Evolutionary conservation across 2,113 vertebrate genomes (phyloP), one percentile per base, ranked within the genome.

Genomic region (Bambusicola thoracicus): DNA sequence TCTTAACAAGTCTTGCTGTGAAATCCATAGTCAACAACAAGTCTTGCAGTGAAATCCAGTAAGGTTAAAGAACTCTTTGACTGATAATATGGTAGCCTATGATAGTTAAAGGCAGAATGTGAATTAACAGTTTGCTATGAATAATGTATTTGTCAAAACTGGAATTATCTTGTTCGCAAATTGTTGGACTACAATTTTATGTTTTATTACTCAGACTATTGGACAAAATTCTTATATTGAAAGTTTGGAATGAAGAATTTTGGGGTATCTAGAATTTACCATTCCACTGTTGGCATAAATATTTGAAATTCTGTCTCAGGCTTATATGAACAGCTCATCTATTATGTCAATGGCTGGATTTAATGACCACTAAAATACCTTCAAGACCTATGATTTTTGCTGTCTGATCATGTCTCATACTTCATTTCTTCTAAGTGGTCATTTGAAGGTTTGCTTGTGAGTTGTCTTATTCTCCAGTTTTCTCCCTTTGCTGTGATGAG

Each of bases 121-220:
- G 55, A 87, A 32, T 68, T 84, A 89, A 81, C 2, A 1, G 4
- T 89, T 86, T 89, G 14, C 10, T 69, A 25, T 79, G 43, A 82
- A 81, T 69, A 90, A 89, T 44, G 2, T 61, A 68, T 78, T 95
- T 87, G 48, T 78, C 69, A 84, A 84, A 92, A 80, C 18, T 49
- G 18, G 11, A 69, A 8, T 72, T 72, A n/a, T 38, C 25, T 8
- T 84, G n/a, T 70, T 87, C 30, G 55, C 4, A 77, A 73, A 79
- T 43, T 58, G 6, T 7, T 62, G 7, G 43, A 77, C 25, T 53
- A 29, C 21, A 18, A 40, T 27, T 68, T 53, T 65, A 49, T 22
- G 3, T 36, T 59, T 49, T 41, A 7, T 67, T 61, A 59, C 30
- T 89, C 19, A 68, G 4, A 30, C 25, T 76, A 14, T 73, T 63